A percentile compares a stretch with the other conserved stretches of the same genome.
phyloP scores from a whole-genome alignment of 1,140 invertebrate species.

The Brachionus koreanus region DNA sequence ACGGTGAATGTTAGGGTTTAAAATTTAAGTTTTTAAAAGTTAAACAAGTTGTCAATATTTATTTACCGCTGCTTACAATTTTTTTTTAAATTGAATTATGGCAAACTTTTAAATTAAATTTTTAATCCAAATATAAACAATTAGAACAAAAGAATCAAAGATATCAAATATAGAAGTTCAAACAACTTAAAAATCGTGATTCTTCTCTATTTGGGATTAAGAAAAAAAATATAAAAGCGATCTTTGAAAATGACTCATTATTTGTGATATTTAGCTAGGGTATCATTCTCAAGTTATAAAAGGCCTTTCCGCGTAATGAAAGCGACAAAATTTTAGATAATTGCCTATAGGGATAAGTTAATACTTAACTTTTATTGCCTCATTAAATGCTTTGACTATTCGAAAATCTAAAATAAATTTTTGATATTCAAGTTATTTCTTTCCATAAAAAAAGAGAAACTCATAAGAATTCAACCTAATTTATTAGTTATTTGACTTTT shows the following conservation, averaged over 20 bases:
- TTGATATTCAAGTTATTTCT: neutral
- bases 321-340: neutral
- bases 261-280: neutral
- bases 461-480: neutral
- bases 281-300: conserved; percentile 9
- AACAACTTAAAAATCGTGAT: neutral
- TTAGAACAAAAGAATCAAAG: neutral
- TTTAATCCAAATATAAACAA: neutral
- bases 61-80: neutral
- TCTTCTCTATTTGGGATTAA: neutral
- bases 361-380: neutral
- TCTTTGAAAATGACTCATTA: neutral
- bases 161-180: neutral
- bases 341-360: neutral
- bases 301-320: neutral
- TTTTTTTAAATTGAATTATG: neutral
- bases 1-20: neutral
- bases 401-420: neutral
- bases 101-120: neutral
- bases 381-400: neutral
- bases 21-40: neutral
- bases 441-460: neutral
- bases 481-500: neutral
- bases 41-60: neutral
- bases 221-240: neutral